Evolutionary conservation across 2,797 vertebrate genomes (phyloP).

Genomic region (Antrozous pallidus): DNA sequence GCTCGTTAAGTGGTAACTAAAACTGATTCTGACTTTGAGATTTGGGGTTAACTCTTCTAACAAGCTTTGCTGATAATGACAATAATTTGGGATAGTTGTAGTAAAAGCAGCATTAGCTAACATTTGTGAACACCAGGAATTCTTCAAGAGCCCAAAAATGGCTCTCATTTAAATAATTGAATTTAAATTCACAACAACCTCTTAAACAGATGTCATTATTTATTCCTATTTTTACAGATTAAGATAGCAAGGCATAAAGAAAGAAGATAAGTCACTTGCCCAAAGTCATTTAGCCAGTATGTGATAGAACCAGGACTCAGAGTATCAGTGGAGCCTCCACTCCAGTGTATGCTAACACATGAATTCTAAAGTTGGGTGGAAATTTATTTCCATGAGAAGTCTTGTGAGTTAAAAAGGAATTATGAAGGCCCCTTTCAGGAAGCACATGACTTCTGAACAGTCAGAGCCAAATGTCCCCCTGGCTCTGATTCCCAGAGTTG

Average conservation of each 20-base stretch:
- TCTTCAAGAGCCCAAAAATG: constrained; percentile 18
- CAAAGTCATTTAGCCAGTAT: neutral
- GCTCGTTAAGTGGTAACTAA: neutral
- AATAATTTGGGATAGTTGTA: neutral
- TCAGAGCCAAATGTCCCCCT: neutral
- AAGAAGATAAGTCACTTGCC: neutral
- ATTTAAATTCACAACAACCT: constrained; percentile 52
- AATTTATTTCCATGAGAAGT: neutral
- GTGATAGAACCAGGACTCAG: neutral
- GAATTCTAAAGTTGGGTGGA: neutral
- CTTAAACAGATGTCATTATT: constrained; percentile 45
- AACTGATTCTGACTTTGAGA: neutral
- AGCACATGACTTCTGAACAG: neutral
- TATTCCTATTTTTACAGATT: constrained; percentile 39
- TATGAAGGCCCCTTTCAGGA: neutral
- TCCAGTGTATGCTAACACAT: neutral
- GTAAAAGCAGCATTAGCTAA: neutral
- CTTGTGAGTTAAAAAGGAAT: neutral
- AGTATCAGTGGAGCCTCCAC: neutral
- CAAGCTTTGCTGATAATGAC: neutral
- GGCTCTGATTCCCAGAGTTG: neutral
- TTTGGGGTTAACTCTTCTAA: neutral
- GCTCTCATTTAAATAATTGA: constrained; percentile 42
- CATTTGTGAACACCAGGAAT: constrained; percentile 6
- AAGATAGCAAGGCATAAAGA: constrained; percentile 31